These are phyloP conservation scores for Lagopus leucura DNA, from an alignment of 2,113 vertebrate genomes.

Conservation along the genomic window DNA sequence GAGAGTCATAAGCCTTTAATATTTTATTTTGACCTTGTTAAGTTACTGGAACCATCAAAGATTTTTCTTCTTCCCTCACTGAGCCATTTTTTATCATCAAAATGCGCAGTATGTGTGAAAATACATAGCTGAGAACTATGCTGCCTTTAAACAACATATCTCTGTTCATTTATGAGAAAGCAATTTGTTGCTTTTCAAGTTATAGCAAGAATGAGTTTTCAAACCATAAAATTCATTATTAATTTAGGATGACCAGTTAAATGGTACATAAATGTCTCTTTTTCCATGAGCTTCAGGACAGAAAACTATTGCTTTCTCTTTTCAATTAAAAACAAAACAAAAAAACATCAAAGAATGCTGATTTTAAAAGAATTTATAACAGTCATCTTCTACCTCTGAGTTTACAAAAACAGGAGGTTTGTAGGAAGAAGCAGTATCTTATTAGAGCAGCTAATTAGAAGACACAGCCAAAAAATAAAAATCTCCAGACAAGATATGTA, in stretches of 20 bases:
- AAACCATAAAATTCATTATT: not conserved
- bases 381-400: not conserved
- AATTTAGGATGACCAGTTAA: not conserved
- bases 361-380: not conserved
- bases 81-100: not conserved
- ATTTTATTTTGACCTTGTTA: slow-evolving; percentile 71
- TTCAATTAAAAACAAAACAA: not conserved
- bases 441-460: not conserved
- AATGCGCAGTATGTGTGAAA: not conserved
- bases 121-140: not conserved
- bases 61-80: slow-evolving; percentile 49
- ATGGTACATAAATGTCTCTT: not conserved
- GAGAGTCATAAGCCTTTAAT: slow-evolving; percentile 54
- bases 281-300: not conserved
- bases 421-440: not conserved
- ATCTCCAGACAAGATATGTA: not conserved
- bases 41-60: slow-evolving; percentile 54
- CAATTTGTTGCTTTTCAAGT: not conserved
- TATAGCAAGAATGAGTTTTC: not conserved
- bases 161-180: slow-evolving; percentile 25
- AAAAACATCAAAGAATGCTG: not conserved
- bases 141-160: not conserved
- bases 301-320: not conserved
- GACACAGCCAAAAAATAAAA: not conserved
- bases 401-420: not conserved